phyloP scores from a whole-genome alignment of 1,140 invertebrate species.

The Drosophila arawakana region DNA sequence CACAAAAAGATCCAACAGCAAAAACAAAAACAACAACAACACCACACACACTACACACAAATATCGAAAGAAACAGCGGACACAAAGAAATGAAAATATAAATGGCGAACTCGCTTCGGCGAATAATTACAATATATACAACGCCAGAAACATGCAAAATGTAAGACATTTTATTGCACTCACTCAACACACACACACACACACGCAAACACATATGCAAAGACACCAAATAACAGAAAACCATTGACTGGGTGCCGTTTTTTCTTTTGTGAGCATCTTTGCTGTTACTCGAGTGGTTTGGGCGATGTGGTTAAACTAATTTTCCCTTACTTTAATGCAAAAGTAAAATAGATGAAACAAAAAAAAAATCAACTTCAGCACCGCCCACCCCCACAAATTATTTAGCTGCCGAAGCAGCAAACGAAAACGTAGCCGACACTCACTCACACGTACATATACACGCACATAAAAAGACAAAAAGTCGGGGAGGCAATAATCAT shows the following conservation, averaged over 20 bases:
- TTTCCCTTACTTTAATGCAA: conserved; percentile 12
- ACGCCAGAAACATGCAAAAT: conserved; percentile 37
- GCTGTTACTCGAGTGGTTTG: not conserved
- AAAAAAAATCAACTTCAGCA: conserved; percentile 32
- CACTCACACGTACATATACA: conserved; percentile 36
- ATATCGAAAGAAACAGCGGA: conserved; percentile 33
- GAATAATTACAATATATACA: conserved; percentile 54
- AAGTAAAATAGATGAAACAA: conserved; percentile 6
- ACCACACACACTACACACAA: not conserved
- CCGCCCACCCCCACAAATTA: conserved; percentile 40
- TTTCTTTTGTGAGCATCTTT: not conserved
- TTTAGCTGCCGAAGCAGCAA: conserved; percentile 35
- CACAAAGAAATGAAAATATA: conserved; percentile 55
- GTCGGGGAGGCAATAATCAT: conserved; percentile 44
- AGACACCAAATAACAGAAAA: conserved; percentile 31
- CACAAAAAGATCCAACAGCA: conserved; percentile 51
- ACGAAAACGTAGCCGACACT: conserved; percentile 29
- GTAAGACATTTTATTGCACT: conserved; percentile 55
- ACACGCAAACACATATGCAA: conserved; percentile 13
- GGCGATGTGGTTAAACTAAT: not conserved
- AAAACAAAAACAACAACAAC: not conserved
- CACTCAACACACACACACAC: conserved; percentile 27
- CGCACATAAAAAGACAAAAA: conserved; percentile 34
- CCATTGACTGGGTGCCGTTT: conserved; percentile 9
- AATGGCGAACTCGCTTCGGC: conserved; percentile 52